Percentiles rank a stretch among this genome's conserved stretches.
Evolutionary conservation across 2,888 invertebrate species (phyloP).

Genomic region (Melanotus villosus): DNA sequence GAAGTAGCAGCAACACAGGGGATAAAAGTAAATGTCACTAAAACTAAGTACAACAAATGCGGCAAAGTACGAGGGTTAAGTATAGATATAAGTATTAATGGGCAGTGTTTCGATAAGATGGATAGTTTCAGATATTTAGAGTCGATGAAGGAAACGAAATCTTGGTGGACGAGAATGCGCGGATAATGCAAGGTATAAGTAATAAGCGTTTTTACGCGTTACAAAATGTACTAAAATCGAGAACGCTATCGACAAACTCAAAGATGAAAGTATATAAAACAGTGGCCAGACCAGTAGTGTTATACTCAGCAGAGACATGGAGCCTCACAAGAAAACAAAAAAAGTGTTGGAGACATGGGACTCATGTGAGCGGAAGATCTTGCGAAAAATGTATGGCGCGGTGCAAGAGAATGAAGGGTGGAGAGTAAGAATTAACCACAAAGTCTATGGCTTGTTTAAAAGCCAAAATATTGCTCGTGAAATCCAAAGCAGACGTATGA

Average conservation of each 20-base stretch:
- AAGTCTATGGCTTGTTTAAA: background rate
- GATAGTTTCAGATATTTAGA: background rate
- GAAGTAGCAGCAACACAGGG: too few species aligned
- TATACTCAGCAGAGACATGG: background rate
- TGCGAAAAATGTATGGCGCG: background rate
- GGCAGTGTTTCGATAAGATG: background rate
- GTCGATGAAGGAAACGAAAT: background rate
- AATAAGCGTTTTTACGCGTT: conserved; percentile 1
- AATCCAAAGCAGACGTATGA: background rate
- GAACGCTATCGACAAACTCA: background rate
- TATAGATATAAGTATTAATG: conserved; percentile 1
- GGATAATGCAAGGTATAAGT: background rate
- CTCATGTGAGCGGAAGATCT: background rate
- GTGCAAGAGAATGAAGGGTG: conserved; percentile 1
- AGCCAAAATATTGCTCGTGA: background rate
- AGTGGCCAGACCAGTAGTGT: background rate
- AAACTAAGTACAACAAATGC: too few species aligned
- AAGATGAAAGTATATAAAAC: background rate
- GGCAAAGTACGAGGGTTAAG: too few species aligned
- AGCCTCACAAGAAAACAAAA: background rate
- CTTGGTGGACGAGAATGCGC: background rate
- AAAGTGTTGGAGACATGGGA: conserved; percentile 3
- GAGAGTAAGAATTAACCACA: background rate
- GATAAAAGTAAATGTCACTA: too few species aligned
- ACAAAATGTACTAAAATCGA: background rate